Conservation (phyloP, 2,113 vertebrate species). For the Lophochroa leadbeateri region DNA sequence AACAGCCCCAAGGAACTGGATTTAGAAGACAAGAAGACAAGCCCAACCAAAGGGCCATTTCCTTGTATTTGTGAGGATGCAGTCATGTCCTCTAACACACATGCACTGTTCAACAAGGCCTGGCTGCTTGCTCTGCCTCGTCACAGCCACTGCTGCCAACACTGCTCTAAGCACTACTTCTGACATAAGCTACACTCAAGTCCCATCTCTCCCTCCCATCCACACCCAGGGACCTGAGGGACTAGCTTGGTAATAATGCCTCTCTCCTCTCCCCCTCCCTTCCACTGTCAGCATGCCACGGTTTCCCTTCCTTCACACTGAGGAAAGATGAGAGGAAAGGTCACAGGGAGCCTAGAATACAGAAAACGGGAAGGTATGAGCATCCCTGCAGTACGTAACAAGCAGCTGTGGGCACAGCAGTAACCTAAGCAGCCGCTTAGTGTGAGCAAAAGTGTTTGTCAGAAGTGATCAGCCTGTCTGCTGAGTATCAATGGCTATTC, state of each 20-base stretch:
- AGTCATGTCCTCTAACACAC: not conserved
- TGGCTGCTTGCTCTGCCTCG: not conserved
- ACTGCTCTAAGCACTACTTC: not conserved
- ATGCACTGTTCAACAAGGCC: not conserved
- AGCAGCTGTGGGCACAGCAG: not conserved
- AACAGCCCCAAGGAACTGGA: not conserved
- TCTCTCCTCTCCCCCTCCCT: not conserved
- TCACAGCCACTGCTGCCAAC: slow-evolving; percentile 23
- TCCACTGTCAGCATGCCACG: not conserved
- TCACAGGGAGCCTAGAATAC: not conserved
- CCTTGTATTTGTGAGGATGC: not conserved
- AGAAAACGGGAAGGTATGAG: not conserved
- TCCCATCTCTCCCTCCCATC: not conserved
- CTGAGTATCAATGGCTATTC: not conserved
- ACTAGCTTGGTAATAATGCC: not conserved
- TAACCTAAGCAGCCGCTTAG: fast-evolving
- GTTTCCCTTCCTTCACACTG: not conserved
- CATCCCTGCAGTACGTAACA: not conserved
- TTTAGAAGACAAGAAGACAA: not conserved
- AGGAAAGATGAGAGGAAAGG: not conserved
- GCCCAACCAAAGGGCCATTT: not conserved
- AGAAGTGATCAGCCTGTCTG: not conserved
- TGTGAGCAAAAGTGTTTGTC: not conserved
- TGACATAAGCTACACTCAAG: not conserved
- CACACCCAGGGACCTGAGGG: not conserved